Evolutionary conservation across 1,140 invertebrate genomes (phyloP).

Genomic region (Linepithema humile): DNA sequence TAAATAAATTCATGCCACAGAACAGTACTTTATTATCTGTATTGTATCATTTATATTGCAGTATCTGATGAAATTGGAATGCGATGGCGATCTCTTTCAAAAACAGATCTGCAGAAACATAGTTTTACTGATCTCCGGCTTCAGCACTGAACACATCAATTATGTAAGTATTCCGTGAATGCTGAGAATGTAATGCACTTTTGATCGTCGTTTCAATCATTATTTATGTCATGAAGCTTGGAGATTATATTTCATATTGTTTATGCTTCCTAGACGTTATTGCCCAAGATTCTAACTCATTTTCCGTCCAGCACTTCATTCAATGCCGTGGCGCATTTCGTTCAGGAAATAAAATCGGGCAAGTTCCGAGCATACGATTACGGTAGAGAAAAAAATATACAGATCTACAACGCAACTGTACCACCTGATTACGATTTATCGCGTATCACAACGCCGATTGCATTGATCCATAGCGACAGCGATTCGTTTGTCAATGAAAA

Average conservation of each 20-base stretch:
- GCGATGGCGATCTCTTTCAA: slow-evolving; percentile 85
- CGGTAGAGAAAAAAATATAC: slow-evolving; percentile 85
- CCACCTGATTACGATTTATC: slow-evolving; percentile 89
- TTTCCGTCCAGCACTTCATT: slow-evolving; percentile 91
- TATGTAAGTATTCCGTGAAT: slow-evolving; percentile 41
- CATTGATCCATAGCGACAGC: slow-evolving; percentile 89
- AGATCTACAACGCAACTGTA: slow-evolving; percentile 84
- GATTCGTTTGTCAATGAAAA: slow-evolving; percentile 88
- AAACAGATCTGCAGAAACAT: slow-evolving; percentile 88
- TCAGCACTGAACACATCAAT: slow-evolving; percentile 65
- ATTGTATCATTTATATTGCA: too few relatives aligned
- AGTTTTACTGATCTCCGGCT: slow-evolving; percentile 42
- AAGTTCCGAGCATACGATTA: slow-evolving; percentile 89
- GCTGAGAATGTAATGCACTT: background rate
- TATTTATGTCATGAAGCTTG: too few relatives aligned
- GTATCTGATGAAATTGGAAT: slow-evolving; percentile 87
- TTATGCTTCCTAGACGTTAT: slow-evolving; percentile 84
- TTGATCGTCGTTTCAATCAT: slow-evolving; percentile 84
- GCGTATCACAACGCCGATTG: too few relatives aligned
- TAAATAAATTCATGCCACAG: slow-evolving; percentile 86
- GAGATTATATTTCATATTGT: background rate
- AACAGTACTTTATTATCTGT: too few relatives aligned
- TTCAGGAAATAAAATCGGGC: slow-evolving; percentile 86
- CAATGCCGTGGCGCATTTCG: slow-evolving; percentile 90
- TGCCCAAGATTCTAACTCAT: slow-evolving; percentile 90